Evolutionary conservation across 2,888 invertebrate genomes (phyloP).

Genomic region (Neelides folsomi): DNA sequence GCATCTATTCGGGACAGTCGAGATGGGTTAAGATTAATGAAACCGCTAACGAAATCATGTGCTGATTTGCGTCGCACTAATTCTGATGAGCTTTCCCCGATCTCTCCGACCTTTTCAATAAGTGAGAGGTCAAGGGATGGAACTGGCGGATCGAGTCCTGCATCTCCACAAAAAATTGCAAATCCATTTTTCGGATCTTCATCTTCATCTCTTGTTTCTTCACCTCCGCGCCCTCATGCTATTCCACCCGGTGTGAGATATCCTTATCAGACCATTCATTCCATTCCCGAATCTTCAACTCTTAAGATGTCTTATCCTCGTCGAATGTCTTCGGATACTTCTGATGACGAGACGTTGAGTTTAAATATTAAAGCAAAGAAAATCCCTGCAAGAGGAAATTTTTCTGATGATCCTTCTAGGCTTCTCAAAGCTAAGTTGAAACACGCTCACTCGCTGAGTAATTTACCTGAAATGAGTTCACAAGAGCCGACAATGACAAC

Average conservation of each 20-base stretch:
- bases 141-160: not conserved
- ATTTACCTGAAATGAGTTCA: constrained; percentile 14
- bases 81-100: not conserved
- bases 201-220: not conserved
- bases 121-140: not conserved
- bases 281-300: not conserved
- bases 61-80: not conserved
- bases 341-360: constrained; percentile 1
- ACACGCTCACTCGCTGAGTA: constrained; percentile 21
- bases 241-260: not conserved
- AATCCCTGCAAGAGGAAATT: not conserved
- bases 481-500: too few species aligned
- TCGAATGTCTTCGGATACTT: not conserved
- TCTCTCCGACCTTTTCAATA: too few species aligned
- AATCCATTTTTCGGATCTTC: not conserved
- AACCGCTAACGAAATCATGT: constrained; percentile 1
- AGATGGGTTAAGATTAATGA: not conserved
- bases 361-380: not conserved
- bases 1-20: not conserved
- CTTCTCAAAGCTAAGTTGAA: constrained; percentile 29
- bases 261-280: constrained; percentile 1
- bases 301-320: not conserved
- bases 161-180: not conserved
- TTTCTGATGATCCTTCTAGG: constrained; percentile 23
- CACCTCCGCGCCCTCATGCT: not conserved